phyloP scores from a whole-genome alignment of 2,797 vertebrate species.

The Rhinoraja longicauda region DNA sequence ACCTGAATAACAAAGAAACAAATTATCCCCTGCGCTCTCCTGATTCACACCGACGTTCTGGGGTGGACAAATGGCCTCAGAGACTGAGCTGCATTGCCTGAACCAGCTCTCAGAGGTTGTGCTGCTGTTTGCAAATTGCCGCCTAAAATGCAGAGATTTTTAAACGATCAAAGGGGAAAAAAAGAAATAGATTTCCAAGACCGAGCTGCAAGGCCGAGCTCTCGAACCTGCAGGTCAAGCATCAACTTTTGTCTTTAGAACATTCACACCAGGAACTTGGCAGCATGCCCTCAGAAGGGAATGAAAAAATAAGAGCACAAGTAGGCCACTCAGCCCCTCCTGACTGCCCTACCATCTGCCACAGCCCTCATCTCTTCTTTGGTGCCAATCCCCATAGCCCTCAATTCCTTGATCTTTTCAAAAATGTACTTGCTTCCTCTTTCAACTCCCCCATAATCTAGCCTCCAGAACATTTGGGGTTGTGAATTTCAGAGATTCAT shows the following conservation, averaged over 20 bases:
- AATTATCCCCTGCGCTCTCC: background rate
- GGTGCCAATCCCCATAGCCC: too few relatives aligned
- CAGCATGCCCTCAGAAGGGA: too few relatives aligned
- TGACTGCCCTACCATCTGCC: too few relatives aligned
- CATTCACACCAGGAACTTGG: background rate
- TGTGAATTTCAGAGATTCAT: too few relatives aligned
- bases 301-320: too few relatives aligned
- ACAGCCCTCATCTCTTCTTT: too few relatives aligned
- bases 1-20: slow-evolving; percentile 15
- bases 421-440: too few relatives aligned
- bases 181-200: too few relatives aligned
- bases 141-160: background rate
- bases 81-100: background rate
- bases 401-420: too few relatives aligned
- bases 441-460: too few relatives aligned
- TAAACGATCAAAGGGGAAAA: background rate
- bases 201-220: background rate
- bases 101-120: background rate
- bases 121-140: background rate
- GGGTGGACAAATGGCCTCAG: background rate
- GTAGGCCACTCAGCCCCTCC: too few relatives aligned
- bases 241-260: background rate
- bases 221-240: background rate
- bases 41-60: background rate
- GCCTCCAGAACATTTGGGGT: too few relatives aligned